phyloP scores from a whole-genome alignment of 2,888 invertebrate genomes.

The Xanthia icteritia region DNA sequence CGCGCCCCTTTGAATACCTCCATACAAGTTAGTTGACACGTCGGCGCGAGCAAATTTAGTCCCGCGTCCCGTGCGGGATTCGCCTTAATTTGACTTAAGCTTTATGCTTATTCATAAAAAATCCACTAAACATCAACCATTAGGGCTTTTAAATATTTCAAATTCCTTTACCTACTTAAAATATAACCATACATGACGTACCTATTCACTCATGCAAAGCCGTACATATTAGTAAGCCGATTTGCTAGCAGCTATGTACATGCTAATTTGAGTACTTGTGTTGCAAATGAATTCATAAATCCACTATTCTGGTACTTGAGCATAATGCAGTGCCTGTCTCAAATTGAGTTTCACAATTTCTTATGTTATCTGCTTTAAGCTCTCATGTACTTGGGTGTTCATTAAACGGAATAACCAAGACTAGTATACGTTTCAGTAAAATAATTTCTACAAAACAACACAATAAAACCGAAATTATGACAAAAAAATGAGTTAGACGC shows the following conservation, averaged over 20 bases:
- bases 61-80: too few species aligned
- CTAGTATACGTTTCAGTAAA: too few species aligned
- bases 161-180: background rate
- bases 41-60: background rate
- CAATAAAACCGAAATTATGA: too few species aligned
- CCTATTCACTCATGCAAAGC: slow-evolving; percentile 20
- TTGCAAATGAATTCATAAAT: slow-evolving; percentile 45
- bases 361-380: background rate
- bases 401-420: background rate
- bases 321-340: background rate
- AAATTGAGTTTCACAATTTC: slow-evolving; percentile 5
- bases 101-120: background rate
- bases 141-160: background rate
- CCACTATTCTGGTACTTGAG: slow-evolving; percentile 21
- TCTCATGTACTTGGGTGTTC: background rate
- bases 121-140: background rate
- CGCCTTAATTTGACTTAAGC: background rate
- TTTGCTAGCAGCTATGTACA: slow-evolving; percentile 11
- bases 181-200: background rate
- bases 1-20: background rate
- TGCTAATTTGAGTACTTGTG: slow-evolving; percentile 33
- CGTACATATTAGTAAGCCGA: background rate
- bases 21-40: background rate
- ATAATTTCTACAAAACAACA: too few species aligned
- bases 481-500: too few species aligned